phyloP scores from a whole-genome alignment of 23 tunicate species.

The Styela clava region DNA sequence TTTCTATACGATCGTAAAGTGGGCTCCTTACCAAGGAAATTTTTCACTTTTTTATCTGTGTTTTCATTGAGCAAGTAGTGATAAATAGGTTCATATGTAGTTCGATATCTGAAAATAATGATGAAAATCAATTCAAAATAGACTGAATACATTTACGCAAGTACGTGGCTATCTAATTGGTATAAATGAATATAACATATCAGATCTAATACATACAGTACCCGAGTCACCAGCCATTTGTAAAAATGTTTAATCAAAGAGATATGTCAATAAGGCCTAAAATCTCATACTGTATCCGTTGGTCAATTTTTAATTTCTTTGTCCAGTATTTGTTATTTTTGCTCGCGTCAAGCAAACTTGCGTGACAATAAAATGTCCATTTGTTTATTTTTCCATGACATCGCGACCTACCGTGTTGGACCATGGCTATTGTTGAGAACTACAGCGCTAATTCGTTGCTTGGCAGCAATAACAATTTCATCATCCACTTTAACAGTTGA shows the following conservation, averaged over 20 bases:
- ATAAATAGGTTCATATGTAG: constrained; percentile 73
- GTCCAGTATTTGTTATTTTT: not conserved
- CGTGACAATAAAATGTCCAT: not conserved
- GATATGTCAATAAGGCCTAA: too few relatives aligned
- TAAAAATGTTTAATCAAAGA: too few relatives aligned
- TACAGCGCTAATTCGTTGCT: constrained; percentile 76
- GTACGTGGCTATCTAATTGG: not conserved
- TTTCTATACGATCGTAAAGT: constrained; percentile 69
- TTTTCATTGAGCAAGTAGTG: constrained; percentile 52
- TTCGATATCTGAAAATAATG: constrained; percentile 66
- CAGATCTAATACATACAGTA: not conserved
- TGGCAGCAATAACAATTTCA: constrained; percentile 84
- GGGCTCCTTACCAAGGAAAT: constrained; percentile 71
- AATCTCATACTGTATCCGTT: too few relatives aligned
- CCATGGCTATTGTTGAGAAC: constrained; percentile 71
- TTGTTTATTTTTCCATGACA: not conserved
- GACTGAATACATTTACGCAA: not conserved
- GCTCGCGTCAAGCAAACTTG: not conserved
- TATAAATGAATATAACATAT: not conserved
- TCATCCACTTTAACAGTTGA: constrained; percentile 68
- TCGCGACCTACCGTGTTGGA: constrained; percentile 49
- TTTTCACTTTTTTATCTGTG: constrained; percentile 66
- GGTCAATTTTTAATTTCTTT: too few relatives aligned
- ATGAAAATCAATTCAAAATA: constrained; percentile 2
- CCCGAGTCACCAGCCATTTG: not conserved